Conservation (phyloP, 2,797 vertebrate genomes). For the Rousettus madagascariensis region DNA sequence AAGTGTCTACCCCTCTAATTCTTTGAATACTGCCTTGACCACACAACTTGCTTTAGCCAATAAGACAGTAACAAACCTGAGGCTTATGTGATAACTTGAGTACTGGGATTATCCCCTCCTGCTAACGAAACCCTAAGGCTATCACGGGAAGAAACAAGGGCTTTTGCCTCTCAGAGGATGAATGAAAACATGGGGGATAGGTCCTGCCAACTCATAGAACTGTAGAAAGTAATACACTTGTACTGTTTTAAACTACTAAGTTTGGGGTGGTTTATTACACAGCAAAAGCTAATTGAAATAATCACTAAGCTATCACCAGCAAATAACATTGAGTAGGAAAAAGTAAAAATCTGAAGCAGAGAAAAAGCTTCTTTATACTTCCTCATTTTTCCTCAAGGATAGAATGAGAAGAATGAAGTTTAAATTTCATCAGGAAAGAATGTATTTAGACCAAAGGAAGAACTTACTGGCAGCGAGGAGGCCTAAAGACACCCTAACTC, state of each 20-base stretch:
- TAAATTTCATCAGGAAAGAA: background rate
- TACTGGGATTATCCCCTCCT: background rate
- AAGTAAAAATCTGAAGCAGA: background rate
- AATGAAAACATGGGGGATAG: background rate
- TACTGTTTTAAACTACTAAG: background rate
- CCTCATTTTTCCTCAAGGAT: background rate
- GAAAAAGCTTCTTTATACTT: background rate
- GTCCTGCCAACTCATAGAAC: background rate
- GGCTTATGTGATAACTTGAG: background rate
- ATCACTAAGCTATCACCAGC: background rate
- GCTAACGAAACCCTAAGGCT: background rate
- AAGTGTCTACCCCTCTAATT: background rate
- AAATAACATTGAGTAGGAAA: background rate
- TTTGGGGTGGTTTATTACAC: background rate
- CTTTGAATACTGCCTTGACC: background rate
- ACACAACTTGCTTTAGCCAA: background rate
- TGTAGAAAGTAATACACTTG: background rate
- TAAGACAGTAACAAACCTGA: background rate
- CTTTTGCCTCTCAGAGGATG: background rate
- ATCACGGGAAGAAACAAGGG: background rate
- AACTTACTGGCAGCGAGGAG: background rate
- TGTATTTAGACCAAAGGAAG: background rate
- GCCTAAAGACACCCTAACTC: background rate
- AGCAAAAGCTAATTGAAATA: background rate
- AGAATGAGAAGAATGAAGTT: background rate